Evolutionary conservation across 2,113 vertebrate species (phyloP), one percentile per base, ranked within the genome.

Genomic region (Lophius piscatorius): DNA sequence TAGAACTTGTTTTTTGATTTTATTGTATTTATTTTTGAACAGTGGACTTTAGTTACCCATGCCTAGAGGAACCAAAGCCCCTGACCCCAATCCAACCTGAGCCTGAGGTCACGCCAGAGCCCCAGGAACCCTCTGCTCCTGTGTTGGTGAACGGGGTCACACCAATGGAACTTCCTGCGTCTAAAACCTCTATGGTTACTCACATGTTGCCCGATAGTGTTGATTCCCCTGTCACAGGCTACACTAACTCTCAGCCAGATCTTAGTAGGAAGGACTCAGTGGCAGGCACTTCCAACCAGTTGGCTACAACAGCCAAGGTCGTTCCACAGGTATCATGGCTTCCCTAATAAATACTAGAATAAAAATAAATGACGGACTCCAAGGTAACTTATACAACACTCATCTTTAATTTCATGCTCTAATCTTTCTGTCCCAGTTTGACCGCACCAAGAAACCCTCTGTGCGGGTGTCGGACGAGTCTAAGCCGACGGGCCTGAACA

Each of bases 11-110:
- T n/a, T n/a, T n/a, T n/a, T n/a, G n/a, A n/a, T n/a, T n/a, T 38
- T 7, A 6, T 61, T 26, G 42, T 69, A 18, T 54, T 47, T 42
- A 66, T 13, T 55, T 49, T 54, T 40, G 54, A 85, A 41, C 73
- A 99, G 97, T 99, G 91, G 92, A 98, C 84, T 98, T 99, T 75
- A 96, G 92, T 26, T 98, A 99, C 46, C 97, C 97, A 1, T 94
- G 95, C 13, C 87, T 99, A 56, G 96, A 98, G 82, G 97, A 99
- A 58, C 87, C 94, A 48, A 93, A 96, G 72, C 89, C 94, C 52
- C 62, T 82, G 35, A 70, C 89, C 4, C 74, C 79, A 12, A 64
- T 68, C 42, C 87, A 24, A 10, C 73, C 81, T 20, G 71, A 87
- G 41, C 71, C 75, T 4, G 66, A 76, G 14, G 58, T 59, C 0